Evolutionary conservation across 2,888 invertebrate species (phyloP).

Genomic region (Scrobipalpa atriplicella): DNA sequence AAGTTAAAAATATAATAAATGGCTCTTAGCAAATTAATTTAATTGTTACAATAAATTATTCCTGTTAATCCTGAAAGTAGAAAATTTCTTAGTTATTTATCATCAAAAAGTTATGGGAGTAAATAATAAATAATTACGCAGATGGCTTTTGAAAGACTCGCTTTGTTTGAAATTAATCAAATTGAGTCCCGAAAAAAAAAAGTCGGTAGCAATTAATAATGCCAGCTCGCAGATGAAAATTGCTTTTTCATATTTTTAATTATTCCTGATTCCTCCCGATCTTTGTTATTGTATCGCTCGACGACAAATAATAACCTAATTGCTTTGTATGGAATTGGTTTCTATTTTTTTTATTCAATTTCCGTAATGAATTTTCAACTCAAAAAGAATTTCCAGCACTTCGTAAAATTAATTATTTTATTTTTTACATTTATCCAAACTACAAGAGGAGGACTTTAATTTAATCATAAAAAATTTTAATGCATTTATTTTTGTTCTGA

Average conservation of each 20-base stretch:
- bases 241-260: conserved; percentile 11
- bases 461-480: too few species aligned
- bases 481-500: too few species aligned
- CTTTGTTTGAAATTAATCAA: conserved; percentile 38
- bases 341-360: neutral
- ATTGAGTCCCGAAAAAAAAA: conserved; percentile 34
- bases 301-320: conserved; percentile 10
- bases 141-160: conserved; percentile 37
- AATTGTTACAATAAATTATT: neutral
- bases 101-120: conserved; percentile 19
- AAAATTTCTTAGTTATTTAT: conserved; percentile 18
- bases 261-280: conserved; percentile 2
- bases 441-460: too few species aligned
- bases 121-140: conserved; percentile 40
- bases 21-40: neutral
- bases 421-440: too few species aligned
- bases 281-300: conserved; percentile 6
- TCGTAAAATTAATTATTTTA: too few species aligned
- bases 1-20: conserved; percentile 3
- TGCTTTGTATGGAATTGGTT: neutral
- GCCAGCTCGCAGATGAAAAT: conserved; percentile 6
- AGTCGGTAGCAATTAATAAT: conserved; percentile 12
- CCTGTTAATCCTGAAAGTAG: conserved; percentile 4
- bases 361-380: neutral
- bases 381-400: neutral